Percentiles rank a stretch among this genome's conserved stretches.
Evolutionary conservation across 2,888 invertebrate species (phyloP).

Genomic region (Lobophora halterata): DNA sequence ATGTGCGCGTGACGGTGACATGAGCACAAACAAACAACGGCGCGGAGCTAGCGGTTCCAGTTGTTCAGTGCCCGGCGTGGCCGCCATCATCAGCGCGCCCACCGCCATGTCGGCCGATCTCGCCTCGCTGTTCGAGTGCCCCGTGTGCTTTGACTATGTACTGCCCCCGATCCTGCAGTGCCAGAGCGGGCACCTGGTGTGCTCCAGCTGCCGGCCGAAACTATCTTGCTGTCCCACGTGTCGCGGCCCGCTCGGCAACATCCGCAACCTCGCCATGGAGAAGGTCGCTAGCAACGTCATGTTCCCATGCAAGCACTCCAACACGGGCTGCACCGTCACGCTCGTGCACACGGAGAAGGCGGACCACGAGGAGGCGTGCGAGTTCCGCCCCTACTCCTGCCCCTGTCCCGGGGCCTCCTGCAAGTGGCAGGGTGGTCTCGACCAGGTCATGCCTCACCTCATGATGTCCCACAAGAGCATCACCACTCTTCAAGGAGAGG

Average conservation of each 20-base stretch:
- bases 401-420: constrained; percentile 99
- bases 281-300: constrained; percentile 99
- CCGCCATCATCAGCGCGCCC: constrained; percentile 80
- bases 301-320: constrained; percentile 99
- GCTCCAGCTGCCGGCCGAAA: constrained; percentile 98
- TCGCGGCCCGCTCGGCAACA: constrained; percentile 97
- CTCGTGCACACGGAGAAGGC: constrained; percentile 98
- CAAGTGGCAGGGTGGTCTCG: constrained; percentile 99
- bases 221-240: constrained; percentile 99
- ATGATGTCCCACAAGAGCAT: constrained; percentile 99
- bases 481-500: constrained; percentile 98
- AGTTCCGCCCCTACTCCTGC: constrained; percentile 98
- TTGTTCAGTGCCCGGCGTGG: constrained; percentile 76
- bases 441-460: constrained; percentile 99
- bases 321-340: constrained; percentile 95
- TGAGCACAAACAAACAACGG: constrained; percentile 79
- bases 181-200: constrained; percentile 98
- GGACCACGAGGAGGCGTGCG: constrained; percentile 99
- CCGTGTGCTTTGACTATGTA: constrained; percentile 99
- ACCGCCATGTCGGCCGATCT: constrained; percentile 91
- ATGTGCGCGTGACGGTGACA: constrained; percentile 76
- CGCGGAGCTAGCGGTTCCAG: constrained; percentile 79
- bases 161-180: constrained; percentile 99
- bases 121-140: constrained; percentile 95
- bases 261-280: constrained; percentile 99